These are phyloP conservation scores for Spilosoma lubricipeda DNA, from an alignment of 2,888 invertebrate species.

Conservation along the genomic window DNA sequence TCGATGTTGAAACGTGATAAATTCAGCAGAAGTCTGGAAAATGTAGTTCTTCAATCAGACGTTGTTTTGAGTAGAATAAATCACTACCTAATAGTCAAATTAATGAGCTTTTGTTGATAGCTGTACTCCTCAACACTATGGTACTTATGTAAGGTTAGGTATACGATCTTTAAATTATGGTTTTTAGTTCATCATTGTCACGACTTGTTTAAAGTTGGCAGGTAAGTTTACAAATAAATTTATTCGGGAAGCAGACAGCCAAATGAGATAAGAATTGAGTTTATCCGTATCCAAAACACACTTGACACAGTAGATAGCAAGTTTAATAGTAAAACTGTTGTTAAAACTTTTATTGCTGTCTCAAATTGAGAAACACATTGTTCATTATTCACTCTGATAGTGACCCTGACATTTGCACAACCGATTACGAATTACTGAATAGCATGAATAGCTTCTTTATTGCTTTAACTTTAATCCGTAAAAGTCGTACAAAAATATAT, in stretches of 20 bases:
- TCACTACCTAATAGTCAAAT: conserved; percentile 30
- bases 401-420: conserved; percentile 12
- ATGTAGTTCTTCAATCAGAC: conserved; percentile 34
- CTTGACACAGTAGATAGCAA: conserved; percentile 7
- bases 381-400: conserved; percentile 12
- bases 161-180: conserved; percentile 24
- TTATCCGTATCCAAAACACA: neutral
- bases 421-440: conserved; percentile 5
- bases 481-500: conserved; percentile 9
- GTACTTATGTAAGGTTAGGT: conserved; percentile 14
- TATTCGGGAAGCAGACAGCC: conserved; percentile 1
- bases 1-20: conserved; percentile 13
- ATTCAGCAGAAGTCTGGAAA: conserved; percentile 37
- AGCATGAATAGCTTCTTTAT: conserved; percentile 9
- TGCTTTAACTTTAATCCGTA: conserved; percentile 10
- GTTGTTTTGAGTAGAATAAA: conserved; percentile 37
- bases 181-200: conserved; percentile 34
- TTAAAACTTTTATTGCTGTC: neutral
- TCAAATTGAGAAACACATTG: conserved; percentile 8
- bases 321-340: neutral
- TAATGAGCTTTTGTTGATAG: conserved; percentile 25
- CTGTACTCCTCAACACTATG: conserved; percentile 21
- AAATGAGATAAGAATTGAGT: conserved; percentile 4
- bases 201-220: conserved; percentile 26
- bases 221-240: conserved; percentile 16